A percentile compares a stretch with the other conserved stretches of the same genome.
Evolutionary conservation across 2,888 invertebrate species (phyloP).

Genomic region (Dicyrtoma fusca): DNA sequence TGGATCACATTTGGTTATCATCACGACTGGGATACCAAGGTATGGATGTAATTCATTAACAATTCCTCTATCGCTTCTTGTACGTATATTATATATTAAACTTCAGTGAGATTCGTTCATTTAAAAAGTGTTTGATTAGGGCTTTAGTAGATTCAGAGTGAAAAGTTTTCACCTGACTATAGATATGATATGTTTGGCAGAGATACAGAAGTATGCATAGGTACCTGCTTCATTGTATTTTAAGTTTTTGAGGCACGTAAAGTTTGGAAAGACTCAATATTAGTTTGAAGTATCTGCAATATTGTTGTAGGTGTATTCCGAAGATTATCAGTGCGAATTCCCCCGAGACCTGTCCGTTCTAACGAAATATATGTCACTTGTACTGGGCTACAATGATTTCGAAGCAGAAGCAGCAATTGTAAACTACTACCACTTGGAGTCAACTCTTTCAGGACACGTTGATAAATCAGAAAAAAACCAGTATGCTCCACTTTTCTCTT

Average conservation of each 20-base stretch:
- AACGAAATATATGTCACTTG: slow-evolving; percentile 67
- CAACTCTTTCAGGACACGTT: slow-evolving; percentile 89
- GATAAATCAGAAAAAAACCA: slow-evolving; percentile 90
- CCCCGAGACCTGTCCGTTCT: slow-evolving; percentile 73
- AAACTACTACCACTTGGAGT: slow-evolving; percentile 93
- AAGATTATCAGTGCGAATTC: slow-evolving; percentile 69
- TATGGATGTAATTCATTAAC: slow-evolving; percentile 60
- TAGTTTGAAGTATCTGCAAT: not conserved
- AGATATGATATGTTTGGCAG: too few relatives aligned
- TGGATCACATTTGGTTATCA: slow-evolving; percentile 98
- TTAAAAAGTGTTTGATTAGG: too few relatives aligned
- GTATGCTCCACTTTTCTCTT: slow-evolving; percentile 86
- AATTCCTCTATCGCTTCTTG: too few relatives aligned
- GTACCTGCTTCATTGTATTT: too few relatives aligned
- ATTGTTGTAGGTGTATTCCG: slow-evolving; percentile 68
- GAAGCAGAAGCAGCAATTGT: slow-evolving; percentile 91
- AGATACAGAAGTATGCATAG: too few relatives aligned
- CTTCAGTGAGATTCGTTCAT: too few relatives aligned
- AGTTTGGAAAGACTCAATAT: not conserved
- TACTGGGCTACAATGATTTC: slow-evolving; percentile 67
- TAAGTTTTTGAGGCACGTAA: not conserved
- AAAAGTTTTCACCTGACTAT: too few relatives aligned
- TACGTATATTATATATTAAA: too few relatives aligned
- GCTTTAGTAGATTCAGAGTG: too few relatives aligned
- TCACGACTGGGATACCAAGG: slow-evolving; percentile 97